Percentiles rank a stretch among this genome's conserved stretches.
These are phyloP conservation scores for Gymnocypris eckloni DNA, from an alignment of 2,797 vertebrate genomes.

Conservation along the genomic window DNA sequence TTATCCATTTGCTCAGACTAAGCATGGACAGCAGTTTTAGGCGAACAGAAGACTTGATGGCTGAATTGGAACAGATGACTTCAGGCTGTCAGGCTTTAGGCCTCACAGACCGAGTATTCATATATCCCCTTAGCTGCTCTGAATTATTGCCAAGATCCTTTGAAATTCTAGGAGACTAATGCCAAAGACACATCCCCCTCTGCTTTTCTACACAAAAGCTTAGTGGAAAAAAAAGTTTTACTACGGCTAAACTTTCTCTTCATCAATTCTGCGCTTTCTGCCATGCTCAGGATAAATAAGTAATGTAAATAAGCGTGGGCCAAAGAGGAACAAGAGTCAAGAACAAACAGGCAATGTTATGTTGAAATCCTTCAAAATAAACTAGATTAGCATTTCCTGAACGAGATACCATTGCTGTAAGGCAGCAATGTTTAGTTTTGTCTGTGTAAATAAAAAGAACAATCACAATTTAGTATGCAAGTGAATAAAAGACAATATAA, in stretches of 20 bases:
- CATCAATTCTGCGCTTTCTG: neutral
- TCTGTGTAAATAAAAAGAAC: neutral
- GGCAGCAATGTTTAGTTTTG: too few relatives aligned
- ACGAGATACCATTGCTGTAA: neutral
- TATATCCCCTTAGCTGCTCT: slow-evolving; percentile 54
- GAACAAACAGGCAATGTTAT: slow-evolving; percentile 10
- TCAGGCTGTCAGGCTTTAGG: slow-evolving; percentile 50
- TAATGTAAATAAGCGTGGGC: neutral
- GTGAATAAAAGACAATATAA: neutral
- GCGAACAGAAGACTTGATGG: slow-evolving; percentile 21
- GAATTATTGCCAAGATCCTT: slow-evolving; percentile 61
- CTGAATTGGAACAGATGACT: slow-evolving; percentile 55
- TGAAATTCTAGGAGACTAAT: slow-evolving; percentile 60
- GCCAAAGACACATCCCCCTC: slow-evolving; percentile 42
- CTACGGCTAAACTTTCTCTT: slow-evolving; percentile 14
- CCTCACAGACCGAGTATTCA: slow-evolving; percentile 61
- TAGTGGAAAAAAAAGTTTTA: slow-evolving; percentile 25
- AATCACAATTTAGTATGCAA: neutral
- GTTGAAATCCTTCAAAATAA: neutral
- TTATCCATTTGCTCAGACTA: slow-evolving; percentile 53
- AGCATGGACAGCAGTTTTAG: slow-evolving; percentile 50
- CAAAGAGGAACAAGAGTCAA: neutral
- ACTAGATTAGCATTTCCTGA: neutral
- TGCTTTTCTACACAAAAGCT: slow-evolving; percentile 13
- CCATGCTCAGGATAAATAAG: slow-evolving; percentile 8